Percentiles rank a stretch among this genome's conserved stretches.
These are phyloP conservation scores for Megalonaias nervosa DNA, from an alignment of 1,140 invertebrate species.

Conservation along the genomic window DNA sequence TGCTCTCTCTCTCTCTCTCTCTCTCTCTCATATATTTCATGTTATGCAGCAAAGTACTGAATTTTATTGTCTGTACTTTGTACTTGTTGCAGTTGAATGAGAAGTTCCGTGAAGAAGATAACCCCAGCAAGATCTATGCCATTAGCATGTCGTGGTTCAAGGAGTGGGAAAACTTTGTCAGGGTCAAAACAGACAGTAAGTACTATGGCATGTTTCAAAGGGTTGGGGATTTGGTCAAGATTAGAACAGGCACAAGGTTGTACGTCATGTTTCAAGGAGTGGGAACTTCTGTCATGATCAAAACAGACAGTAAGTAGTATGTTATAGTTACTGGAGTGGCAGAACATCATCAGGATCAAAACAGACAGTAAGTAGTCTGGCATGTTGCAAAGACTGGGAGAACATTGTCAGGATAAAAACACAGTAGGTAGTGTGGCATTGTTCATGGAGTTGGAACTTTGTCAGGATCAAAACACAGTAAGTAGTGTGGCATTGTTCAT, in stretches of 20 bases:
- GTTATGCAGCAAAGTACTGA: too few relatives aligned
- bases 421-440: constrained; percentile 83
- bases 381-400: constrained; percentile 74
- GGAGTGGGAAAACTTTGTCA: constrained; percentile 91
- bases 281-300: constrained; percentile 90
- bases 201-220: constrained; percentile 83
- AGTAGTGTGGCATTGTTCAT: too few relatives aligned
- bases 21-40: too few relatives aligned
- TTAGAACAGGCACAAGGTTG: constrained; percentile 78
- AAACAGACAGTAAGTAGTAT: constrained; percentile 76
- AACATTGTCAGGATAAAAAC: constrained; percentile 82
- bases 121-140: constrained; percentile 81
- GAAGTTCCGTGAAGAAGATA: constrained; percentile 76
- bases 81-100: constrained; percentile 76
- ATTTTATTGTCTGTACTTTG: neutral
- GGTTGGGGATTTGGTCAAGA: constrained; percentile 90
- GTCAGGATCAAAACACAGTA: too few relatives aligned
- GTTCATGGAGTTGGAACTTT: constrained; percentile 87
- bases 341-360: constrained; percentile 86
- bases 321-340: constrained; percentile 92
- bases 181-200: constrained; percentile 77
- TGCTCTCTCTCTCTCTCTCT: too few relatives aligned
- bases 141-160: constrained; percentile 92
- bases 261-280: constrained; percentile 90
- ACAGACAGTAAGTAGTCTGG: constrained; percentile 69